Percentiles rank a stretch among this genome's conserved stretches.
Conservation (phyloP, 2,797 vertebrate genomes). For the Ceryle rudis region DNA sequence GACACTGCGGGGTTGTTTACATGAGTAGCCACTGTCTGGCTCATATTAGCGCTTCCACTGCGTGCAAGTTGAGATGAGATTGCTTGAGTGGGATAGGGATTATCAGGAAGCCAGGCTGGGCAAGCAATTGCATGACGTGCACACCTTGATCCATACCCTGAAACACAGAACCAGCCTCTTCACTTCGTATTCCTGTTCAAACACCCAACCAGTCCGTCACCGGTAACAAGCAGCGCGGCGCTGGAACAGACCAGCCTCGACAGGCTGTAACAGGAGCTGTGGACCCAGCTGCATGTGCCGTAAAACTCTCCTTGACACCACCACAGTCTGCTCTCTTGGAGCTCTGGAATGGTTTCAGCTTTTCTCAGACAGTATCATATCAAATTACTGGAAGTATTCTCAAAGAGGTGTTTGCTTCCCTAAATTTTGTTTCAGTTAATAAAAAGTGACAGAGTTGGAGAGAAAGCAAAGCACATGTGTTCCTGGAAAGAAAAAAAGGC, state of each 20-base stretch:
- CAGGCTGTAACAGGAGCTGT: conserved; percentile 44
- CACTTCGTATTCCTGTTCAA: background rate
- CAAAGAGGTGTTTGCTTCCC: conserved; percentile 33
- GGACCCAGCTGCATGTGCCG: conserved; percentile 33
- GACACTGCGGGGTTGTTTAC: background rate
- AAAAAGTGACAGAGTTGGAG: conserved; percentile 55
- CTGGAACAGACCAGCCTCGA: background rate
- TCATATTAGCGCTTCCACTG: background rate
- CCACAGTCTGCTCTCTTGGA: background rate
- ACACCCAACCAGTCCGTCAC: background rate
- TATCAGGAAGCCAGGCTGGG: conserved; percentile 7
- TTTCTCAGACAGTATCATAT: conserved; percentile 63
- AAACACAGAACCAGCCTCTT: background rate
- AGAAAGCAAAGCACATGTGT: conserved; percentile 26
- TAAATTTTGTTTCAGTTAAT: conserved; percentile 25
- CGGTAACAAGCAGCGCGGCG: background rate
- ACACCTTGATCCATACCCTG: background rate
- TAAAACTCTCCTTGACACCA: conserved; percentile 16
- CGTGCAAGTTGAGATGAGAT: background rate
- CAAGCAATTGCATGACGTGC: background rate
- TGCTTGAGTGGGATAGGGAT: background rate
- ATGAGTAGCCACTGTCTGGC: background rate
- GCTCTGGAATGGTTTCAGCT: conserved; percentile 34
- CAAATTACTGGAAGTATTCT: conserved; percentile 40
- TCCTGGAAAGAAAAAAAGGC: background rate